A percentile compares a stretch with the other conserved stretches of the same genome.
Conservation (phyloP, 2,888 invertebrate species). For the Monochamus alternatus region DNA sequence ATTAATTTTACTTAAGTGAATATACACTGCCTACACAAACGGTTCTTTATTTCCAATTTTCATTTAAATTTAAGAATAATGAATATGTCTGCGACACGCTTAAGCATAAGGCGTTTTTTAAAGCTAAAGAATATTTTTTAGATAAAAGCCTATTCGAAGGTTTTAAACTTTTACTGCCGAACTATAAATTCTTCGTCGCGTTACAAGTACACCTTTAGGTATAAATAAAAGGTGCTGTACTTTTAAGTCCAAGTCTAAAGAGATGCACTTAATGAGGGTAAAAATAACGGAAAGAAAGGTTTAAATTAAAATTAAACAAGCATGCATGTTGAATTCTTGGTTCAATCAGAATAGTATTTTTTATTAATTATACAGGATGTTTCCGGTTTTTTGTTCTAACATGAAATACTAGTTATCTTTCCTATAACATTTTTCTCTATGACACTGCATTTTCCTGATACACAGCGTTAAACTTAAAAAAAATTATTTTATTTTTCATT, state of each 20-base stretch:
- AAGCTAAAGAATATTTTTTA: not conserved
- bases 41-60: conserved; percentile 3
- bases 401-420: no score
- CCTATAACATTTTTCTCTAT: no score
- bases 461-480: no score
- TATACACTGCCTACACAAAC: not conserved
- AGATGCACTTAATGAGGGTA: no score
- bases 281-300: no score
- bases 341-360: no score
- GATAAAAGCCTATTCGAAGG: not conserved
- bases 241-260: not conserved
- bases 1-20: conserved; percentile 26
- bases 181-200: not conserved
- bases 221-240: not conserved
- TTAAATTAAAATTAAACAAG: no score
- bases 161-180: not conserved
- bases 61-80: not conserved
- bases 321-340: no score
- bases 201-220: not conserved
- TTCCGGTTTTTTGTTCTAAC: no score
- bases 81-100: not conserved
- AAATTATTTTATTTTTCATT: no score
- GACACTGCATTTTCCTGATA: no score
- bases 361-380: no score
- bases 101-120: not conserved